Base-by-base conservation (phyloP, 2,113 vertebrate genomes). In the Sorex araneus region DNA sequence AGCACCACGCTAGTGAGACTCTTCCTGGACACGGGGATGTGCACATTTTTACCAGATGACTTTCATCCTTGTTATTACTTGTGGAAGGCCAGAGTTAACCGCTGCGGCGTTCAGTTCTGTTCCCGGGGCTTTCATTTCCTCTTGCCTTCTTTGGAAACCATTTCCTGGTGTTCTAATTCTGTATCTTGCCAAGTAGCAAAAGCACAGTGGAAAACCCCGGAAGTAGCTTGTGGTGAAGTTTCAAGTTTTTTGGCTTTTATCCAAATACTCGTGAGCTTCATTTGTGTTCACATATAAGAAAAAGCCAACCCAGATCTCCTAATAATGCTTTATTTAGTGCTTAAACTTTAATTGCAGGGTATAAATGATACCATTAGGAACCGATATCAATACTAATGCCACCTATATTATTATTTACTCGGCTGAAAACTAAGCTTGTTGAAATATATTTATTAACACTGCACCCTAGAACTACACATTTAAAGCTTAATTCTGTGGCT, bases 331-430 rank as follows among this genome's bases (percentile, higher is more conserved):
- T 95, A 96, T 96, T 93, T 77, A 96, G 95, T 95, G 89, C 95
- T 96, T 96, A 97, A 93, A 97, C 97, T 97, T 98, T 98, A 98
- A 98, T 98, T 98, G 96, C 95, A 92, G 97, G 97, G 96, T 98
- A 95, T 97, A 95, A 96, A 94, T 95, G 96, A 98, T 98, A 97
- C 94, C 96, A 97, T 98, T 96, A 98, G 96, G 97, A 97, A 97
- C 95, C 87, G 96, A 94, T 97, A 97, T 97, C 95, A 96, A 94
- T 97, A 96, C 94, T 97, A 96, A 97, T 98, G 97, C 96, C 97
- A 98, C 97, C 96, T 97, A 97, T 98, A 97, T 97, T 98, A 97
- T 98, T 98, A 98, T 97, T 98, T 98, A 97, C 97, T 97, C 92
- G 84, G 95, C 95, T 97, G 97, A 98, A 97, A 97, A 97, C 84